These are phyloP conservation scores for Drosophila ustulata DNA, from an alignment of 2,888 invertebrate species.

Conservation along the genomic window DNA sequence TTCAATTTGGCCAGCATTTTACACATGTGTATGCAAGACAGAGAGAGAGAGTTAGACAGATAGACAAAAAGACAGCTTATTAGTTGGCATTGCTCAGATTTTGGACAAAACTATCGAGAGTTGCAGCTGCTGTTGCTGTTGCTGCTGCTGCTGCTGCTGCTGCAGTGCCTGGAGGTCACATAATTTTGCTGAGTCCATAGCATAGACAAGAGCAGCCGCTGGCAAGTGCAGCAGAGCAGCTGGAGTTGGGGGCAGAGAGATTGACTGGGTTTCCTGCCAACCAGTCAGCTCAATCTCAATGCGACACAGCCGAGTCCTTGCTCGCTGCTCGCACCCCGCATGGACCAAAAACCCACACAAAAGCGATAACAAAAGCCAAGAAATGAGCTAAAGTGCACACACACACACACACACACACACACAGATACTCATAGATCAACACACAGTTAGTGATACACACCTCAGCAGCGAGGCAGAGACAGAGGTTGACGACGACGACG, in stretches of 20 bases:
- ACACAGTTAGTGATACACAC: conserved; percentile 63
- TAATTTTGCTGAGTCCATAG: conserved; percentile 56
- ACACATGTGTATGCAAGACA: conserved; percentile 21
- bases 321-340: not conserved
- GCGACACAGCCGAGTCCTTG: conserved; percentile 40
- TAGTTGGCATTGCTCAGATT: conserved; percentile 69
- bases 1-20: conserved; percentile 36
- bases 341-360: conserved; percentile 60
- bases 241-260: not conserved
- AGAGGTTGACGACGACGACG: conserved; percentile 40
- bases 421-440: conserved; percentile 34
- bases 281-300: conserved; percentile 35
- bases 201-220: conserved; percentile 52
- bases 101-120: conserved; percentile 65
- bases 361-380: conserved; percentile 82
- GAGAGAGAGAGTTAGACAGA: not conserved
- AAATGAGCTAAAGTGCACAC: conserved; percentile 78
- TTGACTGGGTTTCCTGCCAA: not conserved
- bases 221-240: conserved; percentile 29
- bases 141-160: conserved; percentile 33
- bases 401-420: conserved; percentile 48
- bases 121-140: conserved; percentile 49
- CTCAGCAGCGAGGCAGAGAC: conserved; percentile 48
- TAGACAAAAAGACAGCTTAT: conserved; percentile 60
- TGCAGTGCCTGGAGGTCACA: conserved; percentile 44